Percentiles rank a stretch among this genome's conserved stretches.
Conservation (phyloP, 2,797 vertebrate genomes). For the Sciurus vulgaris region DNA sequence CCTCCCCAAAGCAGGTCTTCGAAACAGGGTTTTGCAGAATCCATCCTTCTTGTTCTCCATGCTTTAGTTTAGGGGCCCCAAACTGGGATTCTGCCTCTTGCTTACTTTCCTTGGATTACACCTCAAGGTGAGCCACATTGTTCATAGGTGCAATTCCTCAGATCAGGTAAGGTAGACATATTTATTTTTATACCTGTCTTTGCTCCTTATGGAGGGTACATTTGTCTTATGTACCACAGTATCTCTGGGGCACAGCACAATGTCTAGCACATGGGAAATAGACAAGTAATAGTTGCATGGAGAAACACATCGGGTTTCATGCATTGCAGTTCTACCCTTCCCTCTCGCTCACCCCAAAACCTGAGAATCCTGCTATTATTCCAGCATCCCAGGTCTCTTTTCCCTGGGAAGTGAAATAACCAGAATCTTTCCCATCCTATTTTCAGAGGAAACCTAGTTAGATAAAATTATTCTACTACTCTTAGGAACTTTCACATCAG, state of each 20-base stretch:
- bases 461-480: slow-evolving; percentile 19
- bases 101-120: neutral
- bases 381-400: neutral
- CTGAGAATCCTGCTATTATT: neutral
- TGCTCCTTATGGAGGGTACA: neutral
- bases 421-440: neutral
- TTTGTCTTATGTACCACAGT: neutral
- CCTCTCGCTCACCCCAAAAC: neutral
- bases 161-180: neutral
- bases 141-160: neutral
- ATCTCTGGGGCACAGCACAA: neutral
- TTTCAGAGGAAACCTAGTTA: slow-evolving; percentile 35
- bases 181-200: neutral
- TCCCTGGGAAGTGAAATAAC: neutral
- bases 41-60: neutral
- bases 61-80: neutral
- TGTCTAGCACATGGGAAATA: neutral
- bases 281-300: neutral
- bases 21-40: neutral
- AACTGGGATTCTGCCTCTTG: neutral
- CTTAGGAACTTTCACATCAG: neutral
- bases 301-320: neutral
- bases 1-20: neutral
- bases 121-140: neutral
- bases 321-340: neutral